Conservation (phyloP, 2,113 vertebrate species). For the Chrysochloris asiatica region DNA sequence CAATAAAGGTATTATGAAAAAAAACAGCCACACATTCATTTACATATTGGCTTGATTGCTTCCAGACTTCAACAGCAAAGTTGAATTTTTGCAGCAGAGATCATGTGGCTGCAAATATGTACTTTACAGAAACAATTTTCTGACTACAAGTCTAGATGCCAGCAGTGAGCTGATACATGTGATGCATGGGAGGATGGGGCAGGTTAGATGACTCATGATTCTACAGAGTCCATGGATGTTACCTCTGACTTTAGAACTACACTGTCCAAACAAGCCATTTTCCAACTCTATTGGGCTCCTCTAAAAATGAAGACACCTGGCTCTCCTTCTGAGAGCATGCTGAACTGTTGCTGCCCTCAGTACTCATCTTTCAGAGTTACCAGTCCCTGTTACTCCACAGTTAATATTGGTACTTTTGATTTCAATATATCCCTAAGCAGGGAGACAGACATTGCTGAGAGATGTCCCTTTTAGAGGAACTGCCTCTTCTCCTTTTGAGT, state of each 20-base stretch:
- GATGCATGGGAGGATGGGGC: background rate
- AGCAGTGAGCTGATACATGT: background rate
- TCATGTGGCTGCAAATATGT: background rate
- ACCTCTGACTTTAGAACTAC: background rate
- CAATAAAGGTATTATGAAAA: constrained; percentile 10
- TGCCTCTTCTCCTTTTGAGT: background rate
- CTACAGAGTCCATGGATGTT: background rate
- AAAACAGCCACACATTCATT: constrained; percentile 22
- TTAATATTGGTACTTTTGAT: constrained; percentile 16
- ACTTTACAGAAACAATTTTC: background rate
- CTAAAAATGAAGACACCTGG: constrained; percentile 21
- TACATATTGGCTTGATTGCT: background rate
- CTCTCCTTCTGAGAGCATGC: background rate
- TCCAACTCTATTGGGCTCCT: background rate
- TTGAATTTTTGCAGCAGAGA: background rate
- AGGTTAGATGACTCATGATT: background rate
- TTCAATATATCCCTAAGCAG: background rate
- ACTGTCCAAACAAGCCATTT: background rate
- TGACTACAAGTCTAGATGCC: background rate
- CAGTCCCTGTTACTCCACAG: background rate
- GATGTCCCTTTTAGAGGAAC: background rate
- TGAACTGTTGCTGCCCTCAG: background rate
- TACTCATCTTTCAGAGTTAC: constrained; percentile 9
- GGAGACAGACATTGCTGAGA: background rate
- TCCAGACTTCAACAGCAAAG: background rate